These are phyloP conservation scores for Platycercus adscitus DNA, from an alignment of 2,113 vertebrate genomes.

Conservation along the genomic window DNA sequence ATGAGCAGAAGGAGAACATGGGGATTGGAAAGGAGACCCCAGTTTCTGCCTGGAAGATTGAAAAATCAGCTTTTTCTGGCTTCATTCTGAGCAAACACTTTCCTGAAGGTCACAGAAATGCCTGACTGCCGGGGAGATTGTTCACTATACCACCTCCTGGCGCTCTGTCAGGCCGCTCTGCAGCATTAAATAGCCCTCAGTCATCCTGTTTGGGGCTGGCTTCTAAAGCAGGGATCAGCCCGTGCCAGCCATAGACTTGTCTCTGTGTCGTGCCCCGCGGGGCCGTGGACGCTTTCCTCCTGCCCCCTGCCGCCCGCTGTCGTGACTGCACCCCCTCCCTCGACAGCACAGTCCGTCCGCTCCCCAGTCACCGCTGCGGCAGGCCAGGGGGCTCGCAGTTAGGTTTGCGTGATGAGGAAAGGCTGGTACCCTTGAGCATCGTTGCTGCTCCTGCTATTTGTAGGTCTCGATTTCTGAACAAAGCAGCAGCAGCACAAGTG, in stretches of 20 bases:
- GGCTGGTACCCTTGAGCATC: accelerated
- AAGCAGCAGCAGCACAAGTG: accelerated
- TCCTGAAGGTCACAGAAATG: background rate
- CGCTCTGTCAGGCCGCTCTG: background rate
- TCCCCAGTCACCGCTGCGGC: accelerated
- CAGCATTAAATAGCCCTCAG: background rate
- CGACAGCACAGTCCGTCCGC: no score
- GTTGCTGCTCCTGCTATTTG: no score
- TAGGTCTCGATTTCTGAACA: accelerated
- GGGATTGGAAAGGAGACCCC: background rate
- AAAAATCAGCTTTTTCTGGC: background rate
- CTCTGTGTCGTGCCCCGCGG: accelerated
- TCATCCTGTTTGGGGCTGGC: background rate
- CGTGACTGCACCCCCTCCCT: background rate
- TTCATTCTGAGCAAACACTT: background rate
- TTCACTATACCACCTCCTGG: background rate
- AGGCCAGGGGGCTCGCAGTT: accelerated
- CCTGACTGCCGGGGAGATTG: background rate
- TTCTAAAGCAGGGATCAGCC: background rate
- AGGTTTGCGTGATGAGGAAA: accelerated
- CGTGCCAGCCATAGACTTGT: background rate
- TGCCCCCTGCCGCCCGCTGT: constrained; percentile 14
- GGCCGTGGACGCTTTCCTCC: background rate
- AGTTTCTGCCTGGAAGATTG: background rate
- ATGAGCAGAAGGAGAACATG: background rate